phyloP scores from a whole-genome alignment of 2,888 invertebrate species.

The Agriopis aurantiaria region DNA sequence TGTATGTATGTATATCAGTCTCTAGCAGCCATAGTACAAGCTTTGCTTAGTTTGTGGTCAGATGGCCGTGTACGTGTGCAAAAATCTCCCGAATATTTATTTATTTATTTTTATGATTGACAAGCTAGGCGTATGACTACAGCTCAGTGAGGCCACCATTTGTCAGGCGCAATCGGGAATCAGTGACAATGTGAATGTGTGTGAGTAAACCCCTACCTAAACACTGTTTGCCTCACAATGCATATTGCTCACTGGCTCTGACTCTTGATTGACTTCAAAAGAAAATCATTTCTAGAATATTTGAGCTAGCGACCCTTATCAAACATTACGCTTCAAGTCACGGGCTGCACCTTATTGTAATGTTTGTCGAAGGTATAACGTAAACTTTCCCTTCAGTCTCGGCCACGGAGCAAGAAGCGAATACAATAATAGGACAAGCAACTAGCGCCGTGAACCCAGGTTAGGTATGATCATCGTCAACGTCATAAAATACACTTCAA shows the following conservation, averaged over 20 bases:
- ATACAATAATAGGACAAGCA: not conserved
- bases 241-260: not conserved
- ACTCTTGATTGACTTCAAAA: not conserved
- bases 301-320: not conserved
- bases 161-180: too few species aligned
- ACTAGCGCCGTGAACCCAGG: too few species aligned
- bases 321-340: constrained; percentile 11
- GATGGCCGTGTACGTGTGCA: too few species aligned
- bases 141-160: not conserved
- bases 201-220: too few species aligned
- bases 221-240: too few species aligned
- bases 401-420: not conserved
- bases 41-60: too few species aligned
- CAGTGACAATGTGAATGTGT: too few species aligned
- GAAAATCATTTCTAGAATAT: not conserved
- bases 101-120: not conserved
- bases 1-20: too few species aligned
- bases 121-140: not conserved
- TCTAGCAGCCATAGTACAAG: too few species aligned
- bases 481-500: too few species aligned
- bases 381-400: constrained; percentile 7
- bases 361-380: constrained; percentile 8
- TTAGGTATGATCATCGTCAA: too few species aligned
- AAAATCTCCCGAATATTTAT: too few species aligned
- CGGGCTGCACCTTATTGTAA: constrained; percentile 12